Evolutionary conservation across 2,113 vertebrate genomes (phyloP).

Genomic region (Arizona elegans): DNA sequence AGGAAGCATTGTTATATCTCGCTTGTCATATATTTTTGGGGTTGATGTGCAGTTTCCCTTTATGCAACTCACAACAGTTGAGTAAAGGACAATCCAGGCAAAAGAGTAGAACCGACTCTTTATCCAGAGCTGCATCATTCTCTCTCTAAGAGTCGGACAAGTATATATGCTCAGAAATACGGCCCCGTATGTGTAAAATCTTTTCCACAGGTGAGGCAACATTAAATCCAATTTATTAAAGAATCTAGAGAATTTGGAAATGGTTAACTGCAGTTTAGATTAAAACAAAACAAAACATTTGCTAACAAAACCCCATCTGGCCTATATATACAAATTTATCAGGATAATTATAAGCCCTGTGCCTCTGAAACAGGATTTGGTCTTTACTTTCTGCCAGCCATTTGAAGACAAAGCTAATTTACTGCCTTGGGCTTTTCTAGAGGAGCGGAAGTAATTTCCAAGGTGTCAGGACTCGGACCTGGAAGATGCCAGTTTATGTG

Average conservation of each 20-base stretch:
- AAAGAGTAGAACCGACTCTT: background rate
- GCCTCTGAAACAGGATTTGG: background rate
- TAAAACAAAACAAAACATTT: background rate
- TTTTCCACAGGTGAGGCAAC: background rate
- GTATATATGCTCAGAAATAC: background rate
- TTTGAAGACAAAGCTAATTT: background rate
- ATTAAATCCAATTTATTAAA: background rate
- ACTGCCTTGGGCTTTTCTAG: background rate
- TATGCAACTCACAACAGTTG: background rate
- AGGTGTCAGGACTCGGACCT: background rate
- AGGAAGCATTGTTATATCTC: background rate
- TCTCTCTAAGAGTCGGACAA: background rate
- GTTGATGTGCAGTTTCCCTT: background rate
- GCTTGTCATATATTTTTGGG: background rate
- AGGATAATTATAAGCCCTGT: background rate
- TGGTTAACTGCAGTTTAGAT: background rate
- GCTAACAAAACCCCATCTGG: background rate
- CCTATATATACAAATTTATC: background rate
- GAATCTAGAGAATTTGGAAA: background rate
- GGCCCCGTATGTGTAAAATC: background rate
- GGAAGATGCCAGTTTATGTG: background rate
- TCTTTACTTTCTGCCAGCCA: background rate
- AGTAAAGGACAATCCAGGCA: background rate
- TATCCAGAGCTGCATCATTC: background rate
- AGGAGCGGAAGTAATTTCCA: background rate